Evolutionary conservation across 2,888 invertebrate species (phyloP).

Genomic region (Sphecodes monilicornis): DNA sequence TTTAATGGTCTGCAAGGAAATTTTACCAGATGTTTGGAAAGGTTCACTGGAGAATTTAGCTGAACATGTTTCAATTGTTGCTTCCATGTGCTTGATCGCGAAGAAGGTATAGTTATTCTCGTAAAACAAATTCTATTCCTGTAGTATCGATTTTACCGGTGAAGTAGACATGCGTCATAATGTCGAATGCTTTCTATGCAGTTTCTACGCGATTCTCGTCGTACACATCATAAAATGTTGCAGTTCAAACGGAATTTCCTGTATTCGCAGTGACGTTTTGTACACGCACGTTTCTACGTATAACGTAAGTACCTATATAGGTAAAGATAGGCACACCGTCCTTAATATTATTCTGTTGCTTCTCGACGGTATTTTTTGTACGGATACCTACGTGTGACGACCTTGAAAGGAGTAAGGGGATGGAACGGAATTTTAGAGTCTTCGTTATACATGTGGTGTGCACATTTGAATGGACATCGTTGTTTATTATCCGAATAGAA

Average conservation of each 20-base stretch:
- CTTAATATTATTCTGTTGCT: not conserved
- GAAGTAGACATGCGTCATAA: conserved; percentile 18
- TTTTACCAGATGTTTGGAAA: not conserved
- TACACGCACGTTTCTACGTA: not conserved
- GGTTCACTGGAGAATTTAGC: not conserved
- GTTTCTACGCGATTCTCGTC: not conserved
- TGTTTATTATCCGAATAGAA: not conserved
- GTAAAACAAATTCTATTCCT: conserved; percentile 7
- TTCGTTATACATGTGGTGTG: not conserved
- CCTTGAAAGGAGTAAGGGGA: not conserved
- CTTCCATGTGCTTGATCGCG: not conserved
- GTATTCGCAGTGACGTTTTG: not conserved
- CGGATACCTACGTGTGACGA: not conserved
- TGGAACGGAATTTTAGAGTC: not conserved
- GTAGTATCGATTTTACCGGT: conserved; percentile 19
- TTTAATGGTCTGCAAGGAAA: not conserved
- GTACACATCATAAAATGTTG: not conserved
- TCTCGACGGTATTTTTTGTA: not conserved
- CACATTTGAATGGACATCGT: not conserved
- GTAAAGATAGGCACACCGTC: no score
- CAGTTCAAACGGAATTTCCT: not conserved
- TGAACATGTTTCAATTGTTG: not conserved
- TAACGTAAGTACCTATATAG: not conserved
- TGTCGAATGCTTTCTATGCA: not conserved
- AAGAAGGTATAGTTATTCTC: not conserved